Conservation (phyloP, 2,888 invertebrate genomes). For the Gortyna flavago region DNA sequence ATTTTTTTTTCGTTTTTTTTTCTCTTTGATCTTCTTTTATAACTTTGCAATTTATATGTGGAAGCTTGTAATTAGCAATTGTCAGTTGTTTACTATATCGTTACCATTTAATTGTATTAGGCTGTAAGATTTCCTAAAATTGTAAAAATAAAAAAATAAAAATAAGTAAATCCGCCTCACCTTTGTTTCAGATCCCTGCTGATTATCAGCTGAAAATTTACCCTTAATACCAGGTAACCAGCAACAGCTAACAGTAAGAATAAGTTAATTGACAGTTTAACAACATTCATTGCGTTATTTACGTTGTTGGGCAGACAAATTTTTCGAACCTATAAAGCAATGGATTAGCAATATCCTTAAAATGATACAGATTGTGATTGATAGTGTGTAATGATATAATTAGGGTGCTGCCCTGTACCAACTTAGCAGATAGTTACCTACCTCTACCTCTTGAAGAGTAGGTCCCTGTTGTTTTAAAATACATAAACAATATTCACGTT, state of each 20-base stretch:
- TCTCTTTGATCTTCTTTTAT: too few species aligned
- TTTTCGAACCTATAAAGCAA: too few species aligned
- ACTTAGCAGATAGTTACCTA: neutral
- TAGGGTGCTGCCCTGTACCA: neutral
- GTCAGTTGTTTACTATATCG: too few species aligned
- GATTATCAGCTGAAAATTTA: neutral
- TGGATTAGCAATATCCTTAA: neutral
- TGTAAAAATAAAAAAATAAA: too few species aligned
- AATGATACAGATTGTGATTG: neutral
- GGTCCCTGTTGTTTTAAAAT: neutral
- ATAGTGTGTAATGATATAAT: neutral
- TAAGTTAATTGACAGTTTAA: neutral
- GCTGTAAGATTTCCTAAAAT: too few species aligned
- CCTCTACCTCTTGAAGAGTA: neutral
- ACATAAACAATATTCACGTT: neutral
- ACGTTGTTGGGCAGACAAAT: neutral
- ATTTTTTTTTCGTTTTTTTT: too few species aligned
- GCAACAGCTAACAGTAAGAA: neutral
- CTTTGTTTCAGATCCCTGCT: neutral
- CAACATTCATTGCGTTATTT: neutral
- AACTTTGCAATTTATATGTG: too few species aligned
- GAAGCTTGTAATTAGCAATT: too few species aligned
- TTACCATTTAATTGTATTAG: too few species aligned
- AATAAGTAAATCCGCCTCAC: neutral
- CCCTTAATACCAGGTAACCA: too few species aligned